A percentile compares a stretch with the other conserved stretches of the same genome.
Evolutionary conservation across 2,888 invertebrate genomes (phyloP).

Genomic region (Pseudococcus viburni): DNA sequence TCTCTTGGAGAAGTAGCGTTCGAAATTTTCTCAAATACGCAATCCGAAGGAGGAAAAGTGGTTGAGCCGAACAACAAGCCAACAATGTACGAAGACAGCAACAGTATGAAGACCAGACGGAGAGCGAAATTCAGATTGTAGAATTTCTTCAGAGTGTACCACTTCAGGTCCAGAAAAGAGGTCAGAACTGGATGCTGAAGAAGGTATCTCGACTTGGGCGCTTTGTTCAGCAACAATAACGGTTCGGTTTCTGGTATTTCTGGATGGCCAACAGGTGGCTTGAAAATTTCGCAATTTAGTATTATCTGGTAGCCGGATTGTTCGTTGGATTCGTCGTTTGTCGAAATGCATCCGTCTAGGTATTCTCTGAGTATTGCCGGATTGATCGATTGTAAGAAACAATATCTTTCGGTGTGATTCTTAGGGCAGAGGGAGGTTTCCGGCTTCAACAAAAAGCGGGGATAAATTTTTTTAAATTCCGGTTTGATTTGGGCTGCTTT

Average conservation of each 20-base stretch:
- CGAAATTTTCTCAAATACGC: too few relatives aligned
- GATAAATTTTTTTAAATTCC: conserved; percentile 77
- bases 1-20: too few relatives aligned
- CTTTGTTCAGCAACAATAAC: conserved; percentile 80
- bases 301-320: conserved; percentile 82
- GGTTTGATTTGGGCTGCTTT: conserved; percentile 81
- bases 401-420: conserved; percentile 77
- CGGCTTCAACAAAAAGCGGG: conserved; percentile 77
- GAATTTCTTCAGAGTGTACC: too few relatives aligned
- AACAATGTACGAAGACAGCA: too few relatives aligned
- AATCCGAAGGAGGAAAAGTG: too few relatives aligned
- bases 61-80: too few relatives aligned
- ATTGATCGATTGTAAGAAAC: conserved; percentile 82
- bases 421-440: conserved; percentile 83
- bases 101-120: too few relatives aligned
- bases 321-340: conserved; percentile 78
- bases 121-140: too few relatives aligned
- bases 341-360: conserved; percentile 81
- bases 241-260: conserved; percentile 79
- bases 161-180: conserved; percentile 85
- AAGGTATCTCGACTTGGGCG: conserved; percentile 79
- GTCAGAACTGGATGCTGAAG: conserved; percentile 85
- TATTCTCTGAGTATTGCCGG: conserved; percentile 80
- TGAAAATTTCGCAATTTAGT: conserved; percentile 81
- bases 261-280: conserved; percentile 70